These are phyloP conservation scores for Agelastica alni DNA, from an alignment of 2,888 invertebrate species.

Conservation along the genomic window DNA sequence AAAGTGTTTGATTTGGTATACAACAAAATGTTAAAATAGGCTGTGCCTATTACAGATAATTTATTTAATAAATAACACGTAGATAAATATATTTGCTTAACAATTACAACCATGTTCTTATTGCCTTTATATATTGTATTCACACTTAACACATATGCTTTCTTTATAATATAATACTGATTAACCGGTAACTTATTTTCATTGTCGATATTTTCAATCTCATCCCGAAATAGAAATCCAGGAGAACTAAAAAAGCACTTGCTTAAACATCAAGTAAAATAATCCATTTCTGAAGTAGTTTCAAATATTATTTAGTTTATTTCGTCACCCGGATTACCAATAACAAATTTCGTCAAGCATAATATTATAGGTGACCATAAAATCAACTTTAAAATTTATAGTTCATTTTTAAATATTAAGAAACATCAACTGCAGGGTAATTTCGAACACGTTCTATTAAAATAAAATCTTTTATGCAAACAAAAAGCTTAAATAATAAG, in stretches of 20 bases:
- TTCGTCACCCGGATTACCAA: too few species aligned
- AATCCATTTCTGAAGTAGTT: too few species aligned
- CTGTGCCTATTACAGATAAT: conserved; percentile 26
- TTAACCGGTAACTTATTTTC: neutral
- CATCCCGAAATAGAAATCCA: neutral
- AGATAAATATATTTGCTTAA: conserved; percentile 33
- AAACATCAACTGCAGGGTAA: neutral
- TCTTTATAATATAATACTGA: conserved; percentile 4
- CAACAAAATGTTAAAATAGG: conserved; percentile 22
- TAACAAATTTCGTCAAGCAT: too few species aligned
- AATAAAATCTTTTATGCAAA: too few species aligned
- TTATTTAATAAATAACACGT: conserved; percentile 31
- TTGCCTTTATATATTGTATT: conserved; percentile 28
- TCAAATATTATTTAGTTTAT: too few species aligned
- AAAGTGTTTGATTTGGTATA: conserved; percentile 44
- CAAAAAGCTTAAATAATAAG: too few species aligned
- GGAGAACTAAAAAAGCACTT: neutral
- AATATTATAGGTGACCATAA: too few species aligned
- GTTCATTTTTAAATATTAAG: neutral
- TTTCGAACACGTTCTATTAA: neutral
- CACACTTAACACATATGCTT: conserved; percentile 4
- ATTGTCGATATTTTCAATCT: neutral
- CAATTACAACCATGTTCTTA: conserved; percentile 38
- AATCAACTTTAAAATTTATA: neutral
- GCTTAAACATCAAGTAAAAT: too few species aligned